These are phyloP conservation scores for Mellilla xanthometata DNA, from an alignment of 2,888 invertebrate genomes.

Conservation along the genomic window DNA sequence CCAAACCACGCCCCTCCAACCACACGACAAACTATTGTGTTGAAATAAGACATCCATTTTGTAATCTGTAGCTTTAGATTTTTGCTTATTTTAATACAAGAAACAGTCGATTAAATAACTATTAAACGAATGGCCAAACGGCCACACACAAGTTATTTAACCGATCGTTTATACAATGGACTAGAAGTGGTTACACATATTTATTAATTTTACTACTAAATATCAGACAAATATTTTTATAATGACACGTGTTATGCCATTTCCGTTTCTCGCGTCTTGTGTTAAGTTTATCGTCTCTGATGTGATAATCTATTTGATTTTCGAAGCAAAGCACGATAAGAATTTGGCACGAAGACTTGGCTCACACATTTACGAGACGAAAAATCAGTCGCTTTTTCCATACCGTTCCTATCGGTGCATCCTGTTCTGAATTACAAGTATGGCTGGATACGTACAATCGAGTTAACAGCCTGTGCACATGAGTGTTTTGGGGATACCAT, in stretches of 20 bases:
- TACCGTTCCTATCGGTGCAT: too few relatives aligned
- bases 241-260: neutral
- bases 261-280: neutral
- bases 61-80: slow-evolving; percentile 7
- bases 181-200: neutral
- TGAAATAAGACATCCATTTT: slow-evolving; percentile 26
- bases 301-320: neutral
- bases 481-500: too few relatives aligned
- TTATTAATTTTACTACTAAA: slow-evolving; percentile 4
- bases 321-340: neutral
- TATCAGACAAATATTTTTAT: slow-evolving; percentile 3
- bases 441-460: too few relatives aligned
- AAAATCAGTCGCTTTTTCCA: too few relatives aligned
- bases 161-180: slow-evolving; percentile 1
- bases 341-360: too few relatives aligned
- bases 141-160: too few relatives aligned
- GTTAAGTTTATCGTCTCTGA: neutral
- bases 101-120: slow-evolving; percentile 3
- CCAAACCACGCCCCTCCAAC: slow-evolving; percentile 13
- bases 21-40: slow-evolving; percentile 16
- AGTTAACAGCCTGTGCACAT: too few relatives aligned
- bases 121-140: too few relatives aligned
- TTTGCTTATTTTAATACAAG: slow-evolving; percentile 6
- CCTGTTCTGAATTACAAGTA: too few relatives aligned
- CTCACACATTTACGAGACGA: too few relatives aligned